Evolutionary conservation across 2,113 vertebrate genomes (phyloP), one percentile per base, ranked within the genome.

Genomic region (Chitala chitala): DNA sequence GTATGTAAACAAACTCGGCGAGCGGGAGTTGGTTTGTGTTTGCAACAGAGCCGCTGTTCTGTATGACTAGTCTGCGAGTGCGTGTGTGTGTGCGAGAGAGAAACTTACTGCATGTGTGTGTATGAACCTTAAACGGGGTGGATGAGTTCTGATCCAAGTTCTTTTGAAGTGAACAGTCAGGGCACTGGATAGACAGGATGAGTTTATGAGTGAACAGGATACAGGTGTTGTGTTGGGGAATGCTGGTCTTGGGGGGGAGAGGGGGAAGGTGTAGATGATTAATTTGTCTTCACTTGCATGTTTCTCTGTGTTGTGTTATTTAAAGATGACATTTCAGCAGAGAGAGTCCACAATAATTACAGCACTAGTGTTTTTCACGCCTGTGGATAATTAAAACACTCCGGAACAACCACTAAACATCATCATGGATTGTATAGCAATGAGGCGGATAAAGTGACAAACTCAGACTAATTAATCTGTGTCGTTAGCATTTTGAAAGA

Each of bases 201-300:
- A 33, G 40, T 40, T 44, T 66, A 44, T 46, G 64, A 40, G 38
- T 66, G 64, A 38, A 15, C 64, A 46, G 40, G 64, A 46, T 68
- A 29, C 36, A 65, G 56, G 56, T 59, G 56, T 59, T 33, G 1
- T 33, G 56, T 31, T 59, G 13, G 13, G 10, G 56, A 59, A 59
- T 33, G 9, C 17, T 63, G 33, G 59, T n/a, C 6, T 2, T 2
- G 33, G 20, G 4, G 15, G 31, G 15, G 58, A 2, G 13, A 31
- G 0, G 31, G 56, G 29, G 54, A 31, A 33, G 12, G 12, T 4
- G 5, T 63, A 63, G 31, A 26, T 6, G 2, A 63, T n/a, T 38
- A 38, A 63, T 63, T 63, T 17, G n/a, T 3, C 59, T 22, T 38
- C 15, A 20, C 59, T 63, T 7, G 33, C 31, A 5, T 20, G 15